Evolutionary conservation across 2,797 vertebrate species (phyloP).

Genomic region (Pogonophryne albipinna): DNA sequence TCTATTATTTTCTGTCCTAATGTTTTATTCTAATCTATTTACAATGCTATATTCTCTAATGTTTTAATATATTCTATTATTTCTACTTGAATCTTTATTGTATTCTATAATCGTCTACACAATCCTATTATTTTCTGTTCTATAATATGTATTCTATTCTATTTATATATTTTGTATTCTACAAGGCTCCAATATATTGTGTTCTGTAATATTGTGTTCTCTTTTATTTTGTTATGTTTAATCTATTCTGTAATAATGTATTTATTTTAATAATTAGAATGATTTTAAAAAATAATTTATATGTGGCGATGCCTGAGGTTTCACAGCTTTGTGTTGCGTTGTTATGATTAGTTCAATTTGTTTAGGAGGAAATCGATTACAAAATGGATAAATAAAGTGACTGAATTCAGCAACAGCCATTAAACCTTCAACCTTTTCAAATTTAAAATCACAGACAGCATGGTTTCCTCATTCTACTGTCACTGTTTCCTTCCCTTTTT

Average conservation of each 20-base stretch:
- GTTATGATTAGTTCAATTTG: neutral
- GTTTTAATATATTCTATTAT: neutral
- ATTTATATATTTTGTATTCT: neutral
- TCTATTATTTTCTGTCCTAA: neutral
- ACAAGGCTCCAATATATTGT: neutral
- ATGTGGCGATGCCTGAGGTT: neutral
- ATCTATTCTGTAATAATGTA: neutral
- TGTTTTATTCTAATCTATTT: neutral
- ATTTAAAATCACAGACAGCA: conserved; percentile 33
- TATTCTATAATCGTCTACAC: neutral
- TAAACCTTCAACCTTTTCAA: conserved; percentile 17
- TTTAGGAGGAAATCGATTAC: neutral
- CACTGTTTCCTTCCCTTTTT: conserved; percentile 57
- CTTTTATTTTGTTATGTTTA: neutral
- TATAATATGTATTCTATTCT: neutral
- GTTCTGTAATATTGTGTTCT: neutral
- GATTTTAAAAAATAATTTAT: neutral
- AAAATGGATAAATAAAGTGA: neutral
- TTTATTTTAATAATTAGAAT: neutral
- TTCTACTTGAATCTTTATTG: neutral
- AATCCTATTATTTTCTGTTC: neutral
- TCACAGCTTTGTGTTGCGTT: neutral
- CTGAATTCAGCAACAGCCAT: neutral
- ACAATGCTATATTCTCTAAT: neutral
- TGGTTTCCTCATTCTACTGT: conserved; percentile 49